Base-by-base conservation (phyloP, 2,888 invertebrate genomes). In the Tanaodytes sp. region DNA sequence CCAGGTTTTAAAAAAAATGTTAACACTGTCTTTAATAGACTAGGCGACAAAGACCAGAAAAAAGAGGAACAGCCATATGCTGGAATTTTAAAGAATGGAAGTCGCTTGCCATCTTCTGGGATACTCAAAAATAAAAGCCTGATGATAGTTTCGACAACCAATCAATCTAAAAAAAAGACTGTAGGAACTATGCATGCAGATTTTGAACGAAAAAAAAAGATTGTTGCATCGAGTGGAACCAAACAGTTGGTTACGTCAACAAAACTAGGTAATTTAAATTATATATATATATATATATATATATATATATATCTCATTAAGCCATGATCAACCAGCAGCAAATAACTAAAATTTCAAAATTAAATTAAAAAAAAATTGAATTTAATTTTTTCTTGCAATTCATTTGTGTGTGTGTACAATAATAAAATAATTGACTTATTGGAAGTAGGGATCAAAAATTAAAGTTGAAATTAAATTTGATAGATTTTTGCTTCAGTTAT, bases 111-210 rank as follows among this genome's bases (percentile, higher is more conserved):
- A 1, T 67, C 76, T 1, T 77, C 74, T 40, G 80, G 83, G 4
- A 84, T 84, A 52, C 61, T 84, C 2, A 84, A 84, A 61, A 77
- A 74, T 37, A 75, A 72, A 12, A 52, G 75, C 3, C 20, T 72
- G 3, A 52, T 43, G n/a, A 52, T 65, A 1, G 74, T 77, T 2
- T 76, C 52, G 11, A 31, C 72, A 12, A 72, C 74, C 8, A 70
- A 78, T 12, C 76, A 75, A 4, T 18, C 68, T 64, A 65, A 58
- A 58, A 73, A 70, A 58, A 81, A 78, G 72, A 66, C 74, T 2
- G 49, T 67, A 0, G 84, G 84, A 1, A 85, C 85, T 1, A 85
- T 85, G 85, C 76, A 78, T 12, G 85, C 85, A 12, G 85, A 85
- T 77, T 81, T 83, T 30, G 85, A 85, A 71, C 76, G 73, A 20